Evolutionary conservation across 1,140 invertebrate species (phyloP).

Genomic region (Drosophila burlai): DNA sequence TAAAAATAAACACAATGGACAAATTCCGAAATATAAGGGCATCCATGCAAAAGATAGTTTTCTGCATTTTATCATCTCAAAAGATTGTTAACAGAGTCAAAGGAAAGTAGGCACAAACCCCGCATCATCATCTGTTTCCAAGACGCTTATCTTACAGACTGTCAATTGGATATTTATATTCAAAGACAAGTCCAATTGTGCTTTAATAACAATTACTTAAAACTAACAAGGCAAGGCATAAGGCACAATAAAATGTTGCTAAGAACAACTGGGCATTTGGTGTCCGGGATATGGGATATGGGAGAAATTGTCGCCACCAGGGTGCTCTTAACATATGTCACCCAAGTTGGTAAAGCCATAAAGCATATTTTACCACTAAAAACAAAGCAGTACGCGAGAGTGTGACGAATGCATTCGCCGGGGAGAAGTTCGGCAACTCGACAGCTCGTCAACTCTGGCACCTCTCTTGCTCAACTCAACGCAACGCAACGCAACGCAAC

Average conservation of each 20-base stretch:
- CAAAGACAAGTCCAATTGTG: neutral
- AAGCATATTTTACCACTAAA: constrained; percentile 1
- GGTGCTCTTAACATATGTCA: neutral
- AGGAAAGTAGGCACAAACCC: neutral
- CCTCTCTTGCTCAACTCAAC: constrained; percentile 8
- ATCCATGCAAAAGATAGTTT: neutral
- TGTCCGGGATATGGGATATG: neutral
- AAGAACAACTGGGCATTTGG: neutral
- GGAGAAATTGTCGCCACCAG: neutral
- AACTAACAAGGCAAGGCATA: neutral
- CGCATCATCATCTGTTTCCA: too few relatives aligned
- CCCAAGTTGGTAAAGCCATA: neutral
- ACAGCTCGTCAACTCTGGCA: constrained; percentile 10
- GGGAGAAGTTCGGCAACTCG: constrained; percentile 13
- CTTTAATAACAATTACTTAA: neutral
- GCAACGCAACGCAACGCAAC: constrained; percentile 4
- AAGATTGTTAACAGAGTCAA: neutral
- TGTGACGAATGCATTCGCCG: constrained; percentile 18
- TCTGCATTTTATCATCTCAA: neutral
- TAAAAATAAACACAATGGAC: neutral
- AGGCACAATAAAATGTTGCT: neutral
- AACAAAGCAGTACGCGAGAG: neutral
- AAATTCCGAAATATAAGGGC: constrained; percentile 9
- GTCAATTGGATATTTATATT: neutral
- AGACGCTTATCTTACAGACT: neutral